Conservation (phyloP, 2,888 invertebrate species). For the Acanthoscelides obtectus region DNA sequence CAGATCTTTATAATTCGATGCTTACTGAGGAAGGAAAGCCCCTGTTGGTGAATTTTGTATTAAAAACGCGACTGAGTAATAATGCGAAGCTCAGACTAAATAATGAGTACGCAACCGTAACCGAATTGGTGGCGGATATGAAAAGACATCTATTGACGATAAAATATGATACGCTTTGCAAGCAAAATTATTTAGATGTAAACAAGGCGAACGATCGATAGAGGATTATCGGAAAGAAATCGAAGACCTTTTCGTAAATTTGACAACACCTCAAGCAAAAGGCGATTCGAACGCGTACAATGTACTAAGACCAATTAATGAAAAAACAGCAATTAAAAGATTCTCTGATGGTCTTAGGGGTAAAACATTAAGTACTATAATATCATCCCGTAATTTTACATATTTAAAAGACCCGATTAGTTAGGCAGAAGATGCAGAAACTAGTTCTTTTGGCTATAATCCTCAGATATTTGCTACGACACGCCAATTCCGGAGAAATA, state of each 20-base stretch:
- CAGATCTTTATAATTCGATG: slow-evolving; percentile 19
- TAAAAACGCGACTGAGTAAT: slow-evolving; percentile 16
- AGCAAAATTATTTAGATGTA: slow-evolving; percentile 11
- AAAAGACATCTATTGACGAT: not conserved
- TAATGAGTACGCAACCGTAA: slow-evolving; percentile 5
- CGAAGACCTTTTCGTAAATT: slow-evolving; percentile 16
- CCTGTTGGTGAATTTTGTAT: slow-evolving; percentile 20
- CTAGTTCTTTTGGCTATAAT: not conserved
- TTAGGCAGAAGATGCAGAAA: slow-evolving; percentile 5
- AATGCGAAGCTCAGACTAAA: slow-evolving; percentile 18
- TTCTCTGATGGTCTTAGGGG: slow-evolving; percentile 21
- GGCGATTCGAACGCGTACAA: not conserved
- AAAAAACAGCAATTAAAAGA: slow-evolving; percentile 22
- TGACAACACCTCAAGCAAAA: slow-evolving; percentile 20
- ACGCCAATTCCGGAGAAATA: no score
- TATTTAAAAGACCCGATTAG: slow-evolving; percentile 11
- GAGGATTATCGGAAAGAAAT: slow-evolving; percentile 16
- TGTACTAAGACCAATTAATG: slow-evolving; percentile 12
- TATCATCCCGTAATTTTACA: slow-evolving; percentile 12
- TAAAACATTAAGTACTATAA: slow-evolving; percentile 3
- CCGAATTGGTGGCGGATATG: not conserved
- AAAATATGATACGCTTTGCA: slow-evolving; percentile 5
- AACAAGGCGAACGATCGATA: slow-evolving; percentile 14
- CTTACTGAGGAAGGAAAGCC: slow-evolving; percentile 20
- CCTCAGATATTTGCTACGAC: no score